Evolutionary conservation across 1,140 invertebrate genomes (phyloP).

Genomic region (Drosophila yakuba): DNA sequence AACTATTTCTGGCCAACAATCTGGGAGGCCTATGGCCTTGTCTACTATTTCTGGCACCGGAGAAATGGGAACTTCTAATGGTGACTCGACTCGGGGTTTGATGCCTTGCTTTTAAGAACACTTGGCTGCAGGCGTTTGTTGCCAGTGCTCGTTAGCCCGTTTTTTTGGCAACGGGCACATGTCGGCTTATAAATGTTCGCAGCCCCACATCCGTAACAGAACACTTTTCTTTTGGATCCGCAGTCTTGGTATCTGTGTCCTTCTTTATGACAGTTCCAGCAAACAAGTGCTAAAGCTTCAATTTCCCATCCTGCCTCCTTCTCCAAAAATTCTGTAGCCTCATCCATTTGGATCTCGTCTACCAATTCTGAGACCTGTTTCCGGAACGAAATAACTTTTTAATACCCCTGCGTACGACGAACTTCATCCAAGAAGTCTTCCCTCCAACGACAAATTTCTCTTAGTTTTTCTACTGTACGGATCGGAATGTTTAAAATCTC

Average conservation of each 20-base stretch:
- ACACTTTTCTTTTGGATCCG: not conserved
- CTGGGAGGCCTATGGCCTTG: too few relatives aligned
- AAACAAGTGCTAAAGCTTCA: not conserved
- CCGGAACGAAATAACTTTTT: too few relatives aligned
- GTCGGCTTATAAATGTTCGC: not conserved
- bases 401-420: not conserved
- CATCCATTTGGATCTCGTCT: too few relatives aligned
- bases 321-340: too few relatives aligned
- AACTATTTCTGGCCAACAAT: too few relatives aligned
- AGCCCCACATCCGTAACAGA: not conserved
- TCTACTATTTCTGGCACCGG: too few relatives aligned
- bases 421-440: not conserved
- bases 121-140: too few relatives aligned
- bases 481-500: not conserved
- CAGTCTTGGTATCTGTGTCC: not conserved
- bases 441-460: not conserved
- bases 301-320: not conserved
- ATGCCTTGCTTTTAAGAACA: too few relatives aligned
- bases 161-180: not conserved
- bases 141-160: not conserved
- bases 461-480: not conserved
- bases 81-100: too few relatives aligned
- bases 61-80: too few relatives aligned
- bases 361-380: too few relatives aligned
- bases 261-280: not conserved